These are phyloP conservation scores for Marmota monax DNA, from an alignment of 2,113 vertebrate genomes.

Conservation along the genomic window DNA sequence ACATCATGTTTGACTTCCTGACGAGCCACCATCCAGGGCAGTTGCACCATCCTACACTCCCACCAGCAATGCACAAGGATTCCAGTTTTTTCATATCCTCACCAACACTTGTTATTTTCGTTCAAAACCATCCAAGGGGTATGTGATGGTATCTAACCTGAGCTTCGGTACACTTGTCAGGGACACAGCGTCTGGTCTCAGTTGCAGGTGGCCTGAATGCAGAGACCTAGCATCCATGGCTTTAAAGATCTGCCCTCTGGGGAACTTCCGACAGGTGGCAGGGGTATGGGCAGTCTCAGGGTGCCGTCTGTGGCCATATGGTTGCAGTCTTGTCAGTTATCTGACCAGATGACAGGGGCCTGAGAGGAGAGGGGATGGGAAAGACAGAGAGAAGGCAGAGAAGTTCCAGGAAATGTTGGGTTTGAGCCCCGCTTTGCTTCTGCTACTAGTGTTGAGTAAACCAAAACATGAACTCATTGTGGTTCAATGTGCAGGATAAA, in stretches of 20 bases:
- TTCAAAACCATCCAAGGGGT: not conserved
- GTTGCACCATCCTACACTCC: fast-evolving
- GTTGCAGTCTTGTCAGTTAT: not conserved
- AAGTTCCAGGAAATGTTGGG: not conserved
- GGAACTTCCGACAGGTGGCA: not conserved
- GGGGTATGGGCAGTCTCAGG: not conserved
- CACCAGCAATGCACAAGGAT: fast-evolving
- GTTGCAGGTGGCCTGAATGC: not conserved
- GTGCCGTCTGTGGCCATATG: not conserved
- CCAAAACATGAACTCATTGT: not conserved
- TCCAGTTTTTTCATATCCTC: fast-evolving
- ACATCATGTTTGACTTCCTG: not conserved
- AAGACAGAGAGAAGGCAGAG: not conserved
- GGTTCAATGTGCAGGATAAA: not conserved
- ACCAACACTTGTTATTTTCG: not conserved
- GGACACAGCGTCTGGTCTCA: not conserved
- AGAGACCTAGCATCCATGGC: not conserved
- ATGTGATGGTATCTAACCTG: not conserved
- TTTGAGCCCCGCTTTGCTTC: not conserved
- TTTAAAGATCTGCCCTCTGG: not conserved
- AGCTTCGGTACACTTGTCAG: not conserved
- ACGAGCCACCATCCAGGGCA: not conserved
- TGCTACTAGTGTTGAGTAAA: not conserved
- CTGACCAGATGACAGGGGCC: not conserved
- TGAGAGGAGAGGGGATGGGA: too few species aligned